A percentile compares a stretch with the other conserved stretches of the same genome.
These are phyloP conservation scores for Phataginus tricuspis DNA, from an alignment of 2,797 vertebrate genomes.

Conservation along the genomic window DNA sequence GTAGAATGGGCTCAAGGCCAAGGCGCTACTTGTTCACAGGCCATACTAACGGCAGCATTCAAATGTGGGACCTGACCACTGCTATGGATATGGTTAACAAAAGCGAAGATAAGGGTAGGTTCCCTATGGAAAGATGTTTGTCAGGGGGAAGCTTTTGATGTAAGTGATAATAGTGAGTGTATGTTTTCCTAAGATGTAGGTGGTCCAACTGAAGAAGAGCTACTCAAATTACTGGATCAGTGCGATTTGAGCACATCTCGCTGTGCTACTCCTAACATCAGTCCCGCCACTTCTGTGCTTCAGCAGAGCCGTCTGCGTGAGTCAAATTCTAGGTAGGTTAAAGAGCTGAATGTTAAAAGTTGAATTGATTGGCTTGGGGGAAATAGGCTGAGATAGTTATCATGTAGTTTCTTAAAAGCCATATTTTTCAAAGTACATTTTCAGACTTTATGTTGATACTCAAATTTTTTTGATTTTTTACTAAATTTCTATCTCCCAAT, in stretches of 20 bases:
- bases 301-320: constrained; percentile 95
- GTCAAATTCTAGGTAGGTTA: constrained; percentile 93
- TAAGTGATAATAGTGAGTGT: not conserved
- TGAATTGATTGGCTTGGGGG: not conserved
- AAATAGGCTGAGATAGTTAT: not conserved
- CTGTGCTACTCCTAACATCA: constrained; percentile 97
- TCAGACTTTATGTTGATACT: not conserved
- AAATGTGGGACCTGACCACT: constrained; percentile 99
- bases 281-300: constrained; percentile 95
- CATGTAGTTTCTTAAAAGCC: not conserved
- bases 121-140: accelerated
- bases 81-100: constrained; percentile 97
- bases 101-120: constrained; percentile 91
- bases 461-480: not conserved
- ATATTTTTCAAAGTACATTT: not conserved
- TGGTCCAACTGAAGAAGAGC: constrained; percentile 95
- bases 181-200: constrained; percentile 89
- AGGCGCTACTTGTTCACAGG: constrained; percentile 97
- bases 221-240: constrained; percentile 96
- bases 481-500: not conserved
- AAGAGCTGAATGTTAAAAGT: accelerated
- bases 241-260: constrained; percentile 98
- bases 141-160: not conserved
- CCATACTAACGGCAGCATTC: constrained; percentile 97
- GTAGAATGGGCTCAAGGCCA: constrained; percentile 97